Evolutionary conservation across 2,888 invertebrate species (phyloP).

Genomic region (Leucozona laternaria): DNA sequence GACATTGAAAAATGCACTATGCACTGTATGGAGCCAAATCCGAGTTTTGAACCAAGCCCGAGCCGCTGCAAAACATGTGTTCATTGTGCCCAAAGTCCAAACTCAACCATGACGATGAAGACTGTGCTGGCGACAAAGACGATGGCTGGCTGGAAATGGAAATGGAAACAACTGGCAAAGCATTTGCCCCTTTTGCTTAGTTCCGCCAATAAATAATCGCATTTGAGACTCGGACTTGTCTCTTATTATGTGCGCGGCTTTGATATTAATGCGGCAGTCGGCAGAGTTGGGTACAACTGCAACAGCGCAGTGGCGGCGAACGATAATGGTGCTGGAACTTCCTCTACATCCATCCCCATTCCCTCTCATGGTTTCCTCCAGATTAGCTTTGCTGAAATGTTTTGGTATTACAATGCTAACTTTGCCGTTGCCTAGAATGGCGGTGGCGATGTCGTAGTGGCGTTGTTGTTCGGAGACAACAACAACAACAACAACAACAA

Average conservation of each 20-base stretch:
- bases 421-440: slow-evolving; percentile 21
- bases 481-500: slow-evolving; percentile 35
- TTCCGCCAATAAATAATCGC: slow-evolving; percentile 74
- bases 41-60: slow-evolving; percentile 39
- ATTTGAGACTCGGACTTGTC: slow-evolving; percentile 73
- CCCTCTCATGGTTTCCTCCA: slow-evolving; percentile 19
- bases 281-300: slow-evolving; percentile 41
- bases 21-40: slow-evolving; percentile 55
- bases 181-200: slow-evolving; percentile 67
- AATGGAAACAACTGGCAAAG: slow-evolving; percentile 52
- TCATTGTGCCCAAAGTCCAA: slow-evolving; percentile 63
- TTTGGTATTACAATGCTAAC: slow-evolving; percentile 57
- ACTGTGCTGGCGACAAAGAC: slow-evolving; percentile 36
- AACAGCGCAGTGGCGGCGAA: not conserved
- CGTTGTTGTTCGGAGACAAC: slow-evolving; percentile 3
- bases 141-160: not conserved
- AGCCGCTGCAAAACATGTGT: slow-evolving; percentile 63
- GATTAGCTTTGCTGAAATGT: slow-evolving; percentile 56
- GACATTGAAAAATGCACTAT: slow-evolving; percentile 75
- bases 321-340: slow-evolving; percentile 34
- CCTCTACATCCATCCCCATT: slow-evolving; percentile 9
- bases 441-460: not conserved
- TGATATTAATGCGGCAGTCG: slow-evolving; percentile 70
- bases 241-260: slow-evolving; percentile 69
- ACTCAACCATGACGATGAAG: slow-evolving; percentile 38